Percentiles rank a stretch among this genome's conserved stretches.
Conservation (phyloP, 2,113 vertebrate species). For the Toxotes chatareus region DNA sequence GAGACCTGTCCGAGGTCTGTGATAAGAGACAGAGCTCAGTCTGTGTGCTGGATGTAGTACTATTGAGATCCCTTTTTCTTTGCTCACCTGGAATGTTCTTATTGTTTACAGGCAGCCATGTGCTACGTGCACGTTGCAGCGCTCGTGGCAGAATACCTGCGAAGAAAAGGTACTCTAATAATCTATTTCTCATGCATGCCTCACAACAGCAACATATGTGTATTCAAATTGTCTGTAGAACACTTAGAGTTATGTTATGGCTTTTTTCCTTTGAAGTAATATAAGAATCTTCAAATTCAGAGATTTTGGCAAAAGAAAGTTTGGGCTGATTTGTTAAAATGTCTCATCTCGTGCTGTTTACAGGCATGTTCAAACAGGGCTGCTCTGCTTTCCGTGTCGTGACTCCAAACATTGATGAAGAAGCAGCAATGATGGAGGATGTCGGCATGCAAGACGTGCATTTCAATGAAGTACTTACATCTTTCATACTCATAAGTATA, state of each 20-base stretch:
- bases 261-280: no score
- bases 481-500: neutral
- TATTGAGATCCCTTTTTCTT: neutral
- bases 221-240: neutral
- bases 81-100: constrained; percentile 24
- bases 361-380: constrained; percentile 97
- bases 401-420: constrained; percentile 98
- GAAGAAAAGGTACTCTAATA: constrained; percentile 89
- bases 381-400: constrained; percentile 95
- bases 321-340: neutral
- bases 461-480: constrained; percentile 92
- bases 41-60: neutral
- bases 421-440: constrained; percentile 99
- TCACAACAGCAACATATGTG: neutral
- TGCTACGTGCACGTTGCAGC: constrained; percentile 96
- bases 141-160: constrained; percentile 94
- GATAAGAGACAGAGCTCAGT: neutral
- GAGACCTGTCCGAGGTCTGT: constrained; percentile 94
- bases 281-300: neutral
- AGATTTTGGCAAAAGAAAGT: neutral
- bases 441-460: constrained; percentile 99
- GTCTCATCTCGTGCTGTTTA: neutral
- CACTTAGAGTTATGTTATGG: neutral
- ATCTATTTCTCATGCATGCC: neutral
- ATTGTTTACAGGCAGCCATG: constrained; percentile 92